Percentiles rank a stretch among this genome's conserved stretches.
These are phyloP conservation scores for Papilio elwesi DNA, from an alignment of 2,888 invertebrate genomes.

Conservation along the genomic window DNA sequence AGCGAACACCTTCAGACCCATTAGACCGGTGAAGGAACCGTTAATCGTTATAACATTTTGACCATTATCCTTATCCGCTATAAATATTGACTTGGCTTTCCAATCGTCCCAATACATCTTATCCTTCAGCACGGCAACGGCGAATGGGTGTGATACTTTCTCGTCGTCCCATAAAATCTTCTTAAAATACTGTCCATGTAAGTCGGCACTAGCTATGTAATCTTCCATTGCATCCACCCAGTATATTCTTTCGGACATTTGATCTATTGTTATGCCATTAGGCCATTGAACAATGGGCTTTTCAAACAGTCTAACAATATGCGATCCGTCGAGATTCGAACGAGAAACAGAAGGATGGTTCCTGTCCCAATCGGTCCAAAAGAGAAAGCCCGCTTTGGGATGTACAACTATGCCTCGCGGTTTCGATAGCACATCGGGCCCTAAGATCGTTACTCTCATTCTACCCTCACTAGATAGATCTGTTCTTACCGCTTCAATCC, in stretches of 20 bases:
- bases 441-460: slow-evolving; percentile 91
- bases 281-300: slow-evolving; percentile 91
- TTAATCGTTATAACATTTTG: slow-evolving; percentile 85
- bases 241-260: slow-evolving; percentile 91
- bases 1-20: slow-evolving; percentile 92
- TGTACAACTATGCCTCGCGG: slow-evolving; percentile 93
- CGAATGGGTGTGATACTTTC: slow-evolving; percentile 92
- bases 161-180: slow-evolving; percentile 87
- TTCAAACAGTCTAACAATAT: slow-evolving; percentile 86
- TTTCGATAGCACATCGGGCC: slow-evolving; percentile 86
- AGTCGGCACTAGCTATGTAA: slow-evolving; percentile 90
- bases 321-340: slow-evolving; percentile 91
- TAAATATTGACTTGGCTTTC: slow-evolving; percentile 91
- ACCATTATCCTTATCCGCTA: slow-evolving; percentile 91
- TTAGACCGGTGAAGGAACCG: slow-evolving; percentile 87
- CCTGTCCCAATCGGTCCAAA: slow-evolving; percentile 95
- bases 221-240: slow-evolving; percentile 95
- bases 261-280: slow-evolving; percentile 94
- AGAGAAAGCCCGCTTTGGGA: slow-evolving; percentile 90
- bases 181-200: slow-evolving; percentile 88
- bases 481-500: slow-evolving; percentile 92
- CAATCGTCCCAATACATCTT: slow-evolving; percentile 96
- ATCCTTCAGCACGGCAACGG: slow-evolving; percentile 93
- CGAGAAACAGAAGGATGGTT: slow-evolving; percentile 90
- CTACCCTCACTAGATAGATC: slow-evolving; percentile 84